A percentile compares a stretch with the other conserved stretches of the same genome.
These are phyloP conservation scores for Drosophila pseudoananassae DNA, from an alignment of 1,140 invertebrate genomes.

Conservation along the genomic window DNA sequence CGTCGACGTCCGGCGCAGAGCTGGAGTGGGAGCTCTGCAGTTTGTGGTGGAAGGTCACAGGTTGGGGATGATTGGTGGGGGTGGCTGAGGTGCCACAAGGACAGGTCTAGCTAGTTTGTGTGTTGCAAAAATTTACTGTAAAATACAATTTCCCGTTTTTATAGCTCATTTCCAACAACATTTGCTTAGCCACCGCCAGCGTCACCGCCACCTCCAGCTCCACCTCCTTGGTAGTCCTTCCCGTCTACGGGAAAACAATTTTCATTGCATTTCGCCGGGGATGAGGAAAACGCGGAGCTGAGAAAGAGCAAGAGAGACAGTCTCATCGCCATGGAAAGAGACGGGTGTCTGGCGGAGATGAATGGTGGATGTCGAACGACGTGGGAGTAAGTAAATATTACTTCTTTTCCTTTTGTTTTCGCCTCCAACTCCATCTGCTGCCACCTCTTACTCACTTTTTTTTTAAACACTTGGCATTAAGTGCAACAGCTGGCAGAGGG, in stretches of 20 bases:
- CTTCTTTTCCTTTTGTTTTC: conserved; percentile 25
- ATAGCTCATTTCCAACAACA: conserved; percentile 81
- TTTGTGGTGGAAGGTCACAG: conserved; percentile 15
- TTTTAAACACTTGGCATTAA: conserved; percentile 80
- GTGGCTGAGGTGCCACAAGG: conserved; percentile 1
- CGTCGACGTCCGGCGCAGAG: conserved; percentile 43
- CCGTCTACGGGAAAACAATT: conserved; percentile 78
- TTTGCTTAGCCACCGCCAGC: conserved; percentile 63
- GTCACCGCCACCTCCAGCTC: conserved; percentile 7
- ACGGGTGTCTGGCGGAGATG: background rate
- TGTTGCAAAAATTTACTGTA: conserved; percentile 76
- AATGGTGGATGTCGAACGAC: conserved; percentile 33
- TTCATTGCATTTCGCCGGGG: conserved; percentile 79
- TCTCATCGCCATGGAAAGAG: background rate
- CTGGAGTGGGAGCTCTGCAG: background rate
- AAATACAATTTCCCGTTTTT: conserved; percentile 82
- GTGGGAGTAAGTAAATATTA: conserved; percentile 75
- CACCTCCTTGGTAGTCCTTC: conserved; percentile 8
- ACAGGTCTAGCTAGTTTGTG: conserved; percentile 70
- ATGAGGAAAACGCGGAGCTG: conserved; percentile 63
- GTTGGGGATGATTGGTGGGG: background rate
- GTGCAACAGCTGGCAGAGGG: conserved; percentile 65
- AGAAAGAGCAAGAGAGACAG: background rate
- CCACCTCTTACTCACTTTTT: conserved; percentile 11
- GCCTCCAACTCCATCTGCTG: conserved; percentile 13